Evolutionary conservation across 2,113 vertebrate species (phyloP), one percentile per base, ranked within the genome.

Genomic region (Lycocorax pyrrhopterus): DNA sequence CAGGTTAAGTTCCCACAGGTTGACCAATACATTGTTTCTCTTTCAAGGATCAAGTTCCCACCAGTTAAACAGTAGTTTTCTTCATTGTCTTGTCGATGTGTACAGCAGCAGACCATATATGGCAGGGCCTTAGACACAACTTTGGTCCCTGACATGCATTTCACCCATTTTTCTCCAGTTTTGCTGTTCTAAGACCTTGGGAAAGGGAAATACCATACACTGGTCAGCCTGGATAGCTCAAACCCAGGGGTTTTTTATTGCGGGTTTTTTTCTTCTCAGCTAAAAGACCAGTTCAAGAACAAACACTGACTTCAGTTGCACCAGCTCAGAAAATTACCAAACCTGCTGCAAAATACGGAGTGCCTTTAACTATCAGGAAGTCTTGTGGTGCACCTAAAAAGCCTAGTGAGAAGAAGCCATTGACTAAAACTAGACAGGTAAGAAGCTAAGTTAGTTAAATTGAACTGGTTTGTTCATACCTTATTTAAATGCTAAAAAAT

Each of bases 271-370:
- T 84, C 13, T 90, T 84, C 94, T 17, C 85, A 99, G 99, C 97
- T 92, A 99, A 99, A 97, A 98, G 98, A 96, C 97, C 98, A 84
- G 94, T 98, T 92, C 98, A 98, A 91, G 98, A 98, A 49, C 98
- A 97, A 96, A 93, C 88, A 27, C 52, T 96, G 26, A 96, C 97
- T 83, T 96, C 98, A 53, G 92, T 96, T 83, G 75, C 96, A 74
- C 97, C 98, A 95, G 97, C 98, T 92, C 99, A 98, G 96, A 99
- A 99, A 98, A 99, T 99, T 93, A 99, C 99, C 84, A 99, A 98
- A 97, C 99, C 99, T 98, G 99, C 99, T 94, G 98, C 98, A 97
- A 99, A 99, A 97, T 99, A 99, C 3, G 99, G 99, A 98, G 98
- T 99, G 98, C 99, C 99, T 98, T 99, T 99, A 98, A 97, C 93